Evolutionary conservation across 2,797 vertebrate genomes (phyloP).

Genomic region (Saxicola maurus): DNA sequence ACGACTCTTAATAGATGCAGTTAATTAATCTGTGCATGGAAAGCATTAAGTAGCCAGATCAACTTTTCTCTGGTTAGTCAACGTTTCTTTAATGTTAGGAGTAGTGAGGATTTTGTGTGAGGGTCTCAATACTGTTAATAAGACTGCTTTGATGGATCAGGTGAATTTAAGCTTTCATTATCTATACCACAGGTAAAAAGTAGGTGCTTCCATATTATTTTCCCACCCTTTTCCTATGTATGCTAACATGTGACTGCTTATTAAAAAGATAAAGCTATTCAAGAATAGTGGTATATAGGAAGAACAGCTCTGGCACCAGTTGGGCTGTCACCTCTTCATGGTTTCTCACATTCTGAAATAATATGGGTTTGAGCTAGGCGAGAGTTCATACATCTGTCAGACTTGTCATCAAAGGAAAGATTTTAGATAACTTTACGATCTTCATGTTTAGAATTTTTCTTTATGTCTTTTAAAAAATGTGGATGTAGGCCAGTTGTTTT

Average conservation of each 20-base stretch:
- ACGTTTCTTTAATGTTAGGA: background rate
- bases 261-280: background rate
- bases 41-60: background rate
- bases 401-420: background rate
- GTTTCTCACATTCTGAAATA: background rate
- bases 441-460: background rate
- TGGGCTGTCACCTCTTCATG: background rate
- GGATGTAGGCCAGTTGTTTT: background rate
- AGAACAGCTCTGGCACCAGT: background rate
- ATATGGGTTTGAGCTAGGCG: background rate
- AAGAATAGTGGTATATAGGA: background rate
- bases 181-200: background rate
- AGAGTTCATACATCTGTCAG: background rate
- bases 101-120: background rate
- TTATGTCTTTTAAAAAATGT: background rate
- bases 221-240: background rate
- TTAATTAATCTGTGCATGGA: background rate
- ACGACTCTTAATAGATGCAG: background rate
- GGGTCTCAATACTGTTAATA: background rate
- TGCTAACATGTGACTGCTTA: background rate
- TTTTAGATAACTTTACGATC: background rate
- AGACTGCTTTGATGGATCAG: background rate
- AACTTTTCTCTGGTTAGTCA: background rate
- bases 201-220: background rate
- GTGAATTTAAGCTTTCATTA: background rate